Conservation (phyloP, 2,888 invertebrate genomes). For the Iphiclides podalirius region DNA sequence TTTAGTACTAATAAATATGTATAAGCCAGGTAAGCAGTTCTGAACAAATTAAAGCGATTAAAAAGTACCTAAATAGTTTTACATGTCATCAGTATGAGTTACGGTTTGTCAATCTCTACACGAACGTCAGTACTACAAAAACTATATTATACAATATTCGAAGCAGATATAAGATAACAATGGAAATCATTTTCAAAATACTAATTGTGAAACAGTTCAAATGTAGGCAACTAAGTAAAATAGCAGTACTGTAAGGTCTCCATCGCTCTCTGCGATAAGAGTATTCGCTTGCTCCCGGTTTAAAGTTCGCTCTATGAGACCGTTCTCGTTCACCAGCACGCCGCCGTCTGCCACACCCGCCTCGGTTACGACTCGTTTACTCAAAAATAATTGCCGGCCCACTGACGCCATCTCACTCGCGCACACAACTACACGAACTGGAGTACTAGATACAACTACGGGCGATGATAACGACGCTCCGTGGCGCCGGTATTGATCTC, state of each 20-base stretch:
- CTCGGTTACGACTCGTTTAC: slow-evolving; percentile 74
- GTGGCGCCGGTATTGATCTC: slow-evolving; percentile 17
- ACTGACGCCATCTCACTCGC: slow-evolving; percentile 43
- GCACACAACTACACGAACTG: slow-evolving; percentile 37
- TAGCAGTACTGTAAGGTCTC: slow-evolving; percentile 76
- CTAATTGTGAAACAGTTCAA: too few species aligned
- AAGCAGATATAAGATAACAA: too few species aligned
- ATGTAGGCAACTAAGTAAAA: too few species aligned
- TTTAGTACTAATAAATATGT: slow-evolving; percentile 3
- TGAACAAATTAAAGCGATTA: slow-evolving; percentile 6
- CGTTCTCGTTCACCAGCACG: slow-evolving; percentile 79
- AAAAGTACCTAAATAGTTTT: slow-evolving; percentile 9
- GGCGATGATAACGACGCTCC: slow-evolving; percentile 19
- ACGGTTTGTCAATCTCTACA: not conserved
- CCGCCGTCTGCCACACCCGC: slow-evolving; percentile 78
- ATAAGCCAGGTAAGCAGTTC: not conserved
- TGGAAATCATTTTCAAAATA: too few species aligned
- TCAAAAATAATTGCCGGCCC: slow-evolving; percentile 63
- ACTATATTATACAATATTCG: too few species aligned
- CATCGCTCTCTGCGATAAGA: slow-evolving; percentile 62
- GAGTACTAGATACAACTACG: slow-evolving; percentile 34
- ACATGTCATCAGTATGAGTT: not conserved
- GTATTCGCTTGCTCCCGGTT: slow-evolving; percentile 65
- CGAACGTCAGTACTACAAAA: too few species aligned
- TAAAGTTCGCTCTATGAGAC: slow-evolving; percentile 78